phyloP scores from a whole-genome alignment of 2,797 vertebrate species.

The Parotocinclus haroldoi region DNA sequence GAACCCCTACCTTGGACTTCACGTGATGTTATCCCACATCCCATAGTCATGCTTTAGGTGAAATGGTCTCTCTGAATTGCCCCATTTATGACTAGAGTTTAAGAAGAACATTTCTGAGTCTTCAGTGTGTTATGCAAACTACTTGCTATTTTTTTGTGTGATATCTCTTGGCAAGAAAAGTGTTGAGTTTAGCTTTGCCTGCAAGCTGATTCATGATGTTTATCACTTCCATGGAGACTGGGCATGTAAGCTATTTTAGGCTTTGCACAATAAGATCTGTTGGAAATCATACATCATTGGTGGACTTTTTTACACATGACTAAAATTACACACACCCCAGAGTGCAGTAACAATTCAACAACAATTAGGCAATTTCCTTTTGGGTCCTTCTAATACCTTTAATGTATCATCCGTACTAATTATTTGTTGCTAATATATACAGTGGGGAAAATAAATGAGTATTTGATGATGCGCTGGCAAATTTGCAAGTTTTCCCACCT shows the following conservation, averaged over 20 bases:
- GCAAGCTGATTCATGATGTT: not conserved
- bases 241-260: slow-evolving; percentile 8
- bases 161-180: not conserved
- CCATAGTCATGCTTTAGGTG: too few relatives aligned
- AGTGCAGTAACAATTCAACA: not conserved
- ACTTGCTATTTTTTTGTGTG: not conserved
- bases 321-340: not conserved
- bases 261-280: slow-evolving; percentile 7
- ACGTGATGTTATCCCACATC: too few relatives aligned
- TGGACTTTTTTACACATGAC: not conserved
- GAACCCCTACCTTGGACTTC: too few relatives aligned
- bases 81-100: slow-evolving; percentile 11
- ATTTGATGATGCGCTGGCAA: too few relatives aligned
- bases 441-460: too few relatives aligned
- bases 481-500: too few relatives aligned
- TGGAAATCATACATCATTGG: not conserved
- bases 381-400: too few relatives aligned
- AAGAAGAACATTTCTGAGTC: slow-evolving; percentile 9
- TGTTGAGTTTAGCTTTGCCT: not conserved
- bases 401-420: too few relatives aligned
- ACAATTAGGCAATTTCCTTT: too few relatives aligned
- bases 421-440: too few relatives aligned
- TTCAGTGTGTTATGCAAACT: not conserved
- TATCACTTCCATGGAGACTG: slow-evolving; percentile 1
- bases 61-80: too few relatives aligned